Evolutionary conservation across 1,140 invertebrate genomes (phyloP).

Genomic region (Ceratina australensis): DNA sequence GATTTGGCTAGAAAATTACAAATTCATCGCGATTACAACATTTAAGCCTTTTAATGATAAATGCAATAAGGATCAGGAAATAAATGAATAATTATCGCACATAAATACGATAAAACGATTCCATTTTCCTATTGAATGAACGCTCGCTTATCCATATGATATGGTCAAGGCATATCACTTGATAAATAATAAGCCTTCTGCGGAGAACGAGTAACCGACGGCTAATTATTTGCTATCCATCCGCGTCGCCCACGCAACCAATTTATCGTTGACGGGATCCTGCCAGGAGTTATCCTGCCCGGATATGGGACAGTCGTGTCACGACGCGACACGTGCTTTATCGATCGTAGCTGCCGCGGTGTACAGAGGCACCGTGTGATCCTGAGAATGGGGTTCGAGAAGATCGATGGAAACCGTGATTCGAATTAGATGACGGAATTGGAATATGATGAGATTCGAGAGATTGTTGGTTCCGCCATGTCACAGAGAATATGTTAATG

Average conservation of each 20-base stretch:
- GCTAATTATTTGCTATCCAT: conserved; percentile 35
- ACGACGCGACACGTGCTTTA: neutral
- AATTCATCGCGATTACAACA: neutral
- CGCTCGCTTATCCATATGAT: conserved; percentile 10
- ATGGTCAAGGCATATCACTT: conserved; percentile 12
- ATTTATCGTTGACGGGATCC: neutral
- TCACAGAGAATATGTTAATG: too few relatives aligned
- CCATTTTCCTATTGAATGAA: conserved; percentile 14
- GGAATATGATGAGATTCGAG: neutral
- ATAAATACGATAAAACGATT: too few relatives aligned
- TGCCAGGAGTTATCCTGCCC: neutral
- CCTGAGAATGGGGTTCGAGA: neutral
- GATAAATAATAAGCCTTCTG: conserved; percentile 27
- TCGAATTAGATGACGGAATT: neutral
- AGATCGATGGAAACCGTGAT: conserved; percentile 1
- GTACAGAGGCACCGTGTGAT: neutral
- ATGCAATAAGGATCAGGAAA: too few relatives aligned
- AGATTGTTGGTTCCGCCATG: neutral
- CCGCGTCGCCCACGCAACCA: conserved; percentile 2
- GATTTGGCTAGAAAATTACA: neutral
- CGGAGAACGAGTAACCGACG: neutral
- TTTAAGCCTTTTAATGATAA: too few relatives aligned
- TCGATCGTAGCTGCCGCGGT: neutral
- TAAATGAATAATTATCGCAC: too few relatives aligned
- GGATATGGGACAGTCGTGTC: neutral